These are phyloP conservation scores for Ctenicera cuprea DNA, from an alignment of 2,888 invertebrate species.

Conservation along the genomic window DNA sequence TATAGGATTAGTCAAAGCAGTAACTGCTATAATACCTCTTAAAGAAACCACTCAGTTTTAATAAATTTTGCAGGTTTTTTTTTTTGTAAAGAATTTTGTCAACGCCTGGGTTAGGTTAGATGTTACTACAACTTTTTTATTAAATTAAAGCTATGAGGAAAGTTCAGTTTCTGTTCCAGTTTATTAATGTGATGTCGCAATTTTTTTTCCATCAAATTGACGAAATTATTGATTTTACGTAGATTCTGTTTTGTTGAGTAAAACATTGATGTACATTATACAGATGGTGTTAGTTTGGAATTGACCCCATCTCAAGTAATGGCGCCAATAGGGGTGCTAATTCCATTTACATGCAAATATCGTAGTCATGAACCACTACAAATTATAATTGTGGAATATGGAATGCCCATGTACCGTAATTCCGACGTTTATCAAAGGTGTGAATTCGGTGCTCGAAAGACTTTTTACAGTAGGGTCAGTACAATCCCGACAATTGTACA, in stretches of 20 bases:
- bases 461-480: constrained; percentile 68
- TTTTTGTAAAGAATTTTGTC: too few relatives aligned
- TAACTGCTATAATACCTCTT: too few relatives aligned
- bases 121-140: background rate
- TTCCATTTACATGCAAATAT: constrained; percentile 74
- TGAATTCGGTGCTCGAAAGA: constrained; percentile 52
- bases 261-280: constrained; percentile 5
- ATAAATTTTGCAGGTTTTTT: too few relatives aligned
- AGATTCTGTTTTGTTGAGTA: background rate
- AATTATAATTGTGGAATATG: constrained; percentile 69
- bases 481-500: constrained; percentile 59
- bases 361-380: constrained; percentile 65
- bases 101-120: too few relatives aligned
- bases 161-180: background rate
- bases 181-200: too few relatives aligned
- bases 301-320: constrained; percentile 70
- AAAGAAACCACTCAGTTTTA: too few relatives aligned
- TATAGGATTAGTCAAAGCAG: too few relatives aligned
- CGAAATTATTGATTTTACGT: too few relatives aligned
- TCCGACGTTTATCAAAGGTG: constrained; percentile 51
- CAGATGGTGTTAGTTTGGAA: constrained; percentile 50
- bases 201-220: too few relatives aligned
- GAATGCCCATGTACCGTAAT: constrained; percentile 45
- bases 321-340: constrained; percentile 69
- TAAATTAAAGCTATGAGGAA: background rate